phyloP scores from a whole-genome alignment of 2,113 vertebrate species.

The Nicator chloris region DNA sequence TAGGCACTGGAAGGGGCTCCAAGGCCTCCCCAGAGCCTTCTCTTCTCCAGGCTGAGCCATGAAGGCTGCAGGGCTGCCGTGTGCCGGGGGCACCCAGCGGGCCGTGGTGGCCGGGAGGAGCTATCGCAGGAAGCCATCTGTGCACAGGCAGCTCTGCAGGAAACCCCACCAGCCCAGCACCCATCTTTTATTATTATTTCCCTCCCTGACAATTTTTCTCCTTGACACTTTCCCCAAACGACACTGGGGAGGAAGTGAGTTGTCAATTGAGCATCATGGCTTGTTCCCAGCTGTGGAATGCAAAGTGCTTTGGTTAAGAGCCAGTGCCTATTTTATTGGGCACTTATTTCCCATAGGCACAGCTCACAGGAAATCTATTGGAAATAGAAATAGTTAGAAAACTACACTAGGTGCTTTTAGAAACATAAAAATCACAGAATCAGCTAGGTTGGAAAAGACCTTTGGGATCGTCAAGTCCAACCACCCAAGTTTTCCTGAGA shows the following conservation, averaged over 20 bases:
- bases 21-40: neutral
- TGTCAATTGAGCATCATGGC: neutral
- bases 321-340: neutral
- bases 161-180: conserved; percentile 67
- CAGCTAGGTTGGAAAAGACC: neutral
- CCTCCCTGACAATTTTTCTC: conserved; percentile 36
- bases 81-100: neutral
- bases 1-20: neutral
- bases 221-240: conserved; percentile 33
- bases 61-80: neutral
- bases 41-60: neutral
- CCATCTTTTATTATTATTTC: neutral
- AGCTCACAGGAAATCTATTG: neutral
- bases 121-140: conserved; percentile 90
- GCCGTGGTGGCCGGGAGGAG: conserved; percentile 46
- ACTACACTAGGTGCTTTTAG: neutral
- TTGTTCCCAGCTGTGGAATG: neutral
- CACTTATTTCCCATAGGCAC: conserved; percentile 22
- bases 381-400: neutral
- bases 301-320: neutral
- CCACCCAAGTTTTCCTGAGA: neutral
- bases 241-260: neutral
- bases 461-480: neutral
- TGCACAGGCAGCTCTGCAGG: conserved; percentile 69
- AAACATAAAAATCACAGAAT: neutral